Percentiles rank a stretch among this genome's conserved stretches.
phyloP scores from a whole-genome alignment of 2,888 invertebrate genomes.

The Mesorhabditis belari region DNA sequence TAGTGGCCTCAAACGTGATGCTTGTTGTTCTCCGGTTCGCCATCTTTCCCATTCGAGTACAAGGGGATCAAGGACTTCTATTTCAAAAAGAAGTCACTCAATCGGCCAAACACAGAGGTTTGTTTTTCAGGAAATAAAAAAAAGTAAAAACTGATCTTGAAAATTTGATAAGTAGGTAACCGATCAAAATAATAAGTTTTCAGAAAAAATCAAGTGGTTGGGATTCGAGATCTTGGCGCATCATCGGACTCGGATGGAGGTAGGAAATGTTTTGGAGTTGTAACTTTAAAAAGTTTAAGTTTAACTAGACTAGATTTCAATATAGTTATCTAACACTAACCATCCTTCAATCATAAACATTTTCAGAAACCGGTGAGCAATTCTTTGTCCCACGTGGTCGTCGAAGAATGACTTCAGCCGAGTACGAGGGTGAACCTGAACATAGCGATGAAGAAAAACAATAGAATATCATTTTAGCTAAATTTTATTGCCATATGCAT shows the following conservation, averaged over 20 bases:
- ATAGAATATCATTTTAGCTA: too few relatives aligned
- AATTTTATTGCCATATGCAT: too few relatives aligned
- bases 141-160: too few relatives aligned
- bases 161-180: background rate
- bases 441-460: background rate
- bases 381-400: background rate
- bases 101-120: too few relatives aligned
- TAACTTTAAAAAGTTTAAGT: background rate
- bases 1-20: slow-evolving; percentile 26
- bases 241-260: background rate
- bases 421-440: background rate
- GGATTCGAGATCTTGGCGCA: background rate
- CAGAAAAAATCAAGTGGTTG: background rate
- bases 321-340: too few relatives aligned
- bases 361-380: background rate
- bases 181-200: background rate
- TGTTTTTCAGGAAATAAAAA: too few relatives aligned
- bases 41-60: slow-evolving; percentile 8
- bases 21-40: slow-evolving; percentile 46
- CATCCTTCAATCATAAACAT: too few relatives aligned
- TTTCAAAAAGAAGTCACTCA: too few relatives aligned
- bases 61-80: too few relatives aligned
- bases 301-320: too few relatives aligned
- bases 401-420: background rate
- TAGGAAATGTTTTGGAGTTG: too few relatives aligned